Conservation (phyloP, 2,113 vertebrate species). For the Catharus minimus region DNA sequence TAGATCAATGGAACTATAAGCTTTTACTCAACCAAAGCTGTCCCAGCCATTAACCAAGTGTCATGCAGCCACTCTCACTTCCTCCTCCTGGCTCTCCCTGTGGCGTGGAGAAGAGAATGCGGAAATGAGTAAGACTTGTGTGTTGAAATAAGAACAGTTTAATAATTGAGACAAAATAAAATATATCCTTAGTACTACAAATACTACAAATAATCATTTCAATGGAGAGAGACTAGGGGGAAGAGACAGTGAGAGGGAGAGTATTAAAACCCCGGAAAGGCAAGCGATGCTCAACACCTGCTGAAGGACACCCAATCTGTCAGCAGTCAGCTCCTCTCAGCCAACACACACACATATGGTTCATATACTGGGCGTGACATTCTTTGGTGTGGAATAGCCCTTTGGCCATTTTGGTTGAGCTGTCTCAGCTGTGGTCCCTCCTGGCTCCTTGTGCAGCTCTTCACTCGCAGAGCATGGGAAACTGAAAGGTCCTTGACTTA, state of each 20-base stretch:
- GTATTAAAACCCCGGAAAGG: neutral
- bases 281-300: neutral
- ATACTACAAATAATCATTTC: too few species aligned
- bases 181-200: neutral
- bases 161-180: neutral
- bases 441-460: neutral
- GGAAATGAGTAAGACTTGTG: neutral
- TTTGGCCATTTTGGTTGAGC: neutral
- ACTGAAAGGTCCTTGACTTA: neutral
- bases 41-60: neutral
- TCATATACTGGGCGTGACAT: too few species aligned
- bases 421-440: neutral
- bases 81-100: neutral
- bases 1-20: neutral
- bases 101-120: neutral
- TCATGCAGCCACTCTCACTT: neutral
- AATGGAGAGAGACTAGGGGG: neutral
- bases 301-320: neutral
- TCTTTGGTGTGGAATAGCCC: neutral
- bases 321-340: neutral
- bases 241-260: neutral
- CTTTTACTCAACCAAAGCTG: neutral
- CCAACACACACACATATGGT: neutral
- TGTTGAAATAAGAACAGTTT: neutral
- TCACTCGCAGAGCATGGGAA: neutral